Evolutionary conservation across 2,888 invertebrate species (phyloP), one percentile per base, ranked within the genome.

Genomic region (Aphidoletes aphidimyza): DNA sequence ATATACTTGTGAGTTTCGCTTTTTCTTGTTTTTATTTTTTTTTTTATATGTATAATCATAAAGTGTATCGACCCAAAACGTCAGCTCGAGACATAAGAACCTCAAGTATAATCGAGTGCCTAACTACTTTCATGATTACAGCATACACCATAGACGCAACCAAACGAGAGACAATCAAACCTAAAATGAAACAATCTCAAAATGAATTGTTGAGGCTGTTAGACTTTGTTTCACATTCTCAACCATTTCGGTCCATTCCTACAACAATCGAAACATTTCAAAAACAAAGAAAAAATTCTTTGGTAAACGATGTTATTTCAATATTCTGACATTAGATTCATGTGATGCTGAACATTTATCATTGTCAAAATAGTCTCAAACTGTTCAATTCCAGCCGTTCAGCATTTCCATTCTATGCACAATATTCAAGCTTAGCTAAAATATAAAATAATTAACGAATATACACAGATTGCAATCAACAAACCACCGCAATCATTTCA

Each of bases 401-500:
- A 11, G 39, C 39, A 39, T 39, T 8, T 39, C 5, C 39, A 39
- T 39, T 5, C 39, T 5, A 54, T 54, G 54, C 26, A 26, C 3
- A 5, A 30, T 69, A 30, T 69, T n/a, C 26, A 69, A 30, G 17
- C 69, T 69, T 69, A 34, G 30, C 69, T n/a, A n/a, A 30, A 69
- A 30, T 69, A 30, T 69, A 5, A 11, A 69, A 34, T 30, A 34
- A 69, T 69, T 69, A 69, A 69, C 69, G 34, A 69, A 69, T n/a
- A 54, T 54, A 22, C 30, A 42, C 6, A 42, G 69, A 34, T 69
- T 30, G 69, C 26, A 30, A 69, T 69, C 69, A 69, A 69, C 69
- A 69, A 69, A 69, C 69, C 69, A 69, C 69, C 69, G 30, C 69
- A 69, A 69, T 17, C n/a, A n/a, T 47, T 69, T 30, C 69, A 26